phyloP scores from a whole-genome alignment of 2,113 vertebrate genomes.

The Corvus moneduloides region DNA sequence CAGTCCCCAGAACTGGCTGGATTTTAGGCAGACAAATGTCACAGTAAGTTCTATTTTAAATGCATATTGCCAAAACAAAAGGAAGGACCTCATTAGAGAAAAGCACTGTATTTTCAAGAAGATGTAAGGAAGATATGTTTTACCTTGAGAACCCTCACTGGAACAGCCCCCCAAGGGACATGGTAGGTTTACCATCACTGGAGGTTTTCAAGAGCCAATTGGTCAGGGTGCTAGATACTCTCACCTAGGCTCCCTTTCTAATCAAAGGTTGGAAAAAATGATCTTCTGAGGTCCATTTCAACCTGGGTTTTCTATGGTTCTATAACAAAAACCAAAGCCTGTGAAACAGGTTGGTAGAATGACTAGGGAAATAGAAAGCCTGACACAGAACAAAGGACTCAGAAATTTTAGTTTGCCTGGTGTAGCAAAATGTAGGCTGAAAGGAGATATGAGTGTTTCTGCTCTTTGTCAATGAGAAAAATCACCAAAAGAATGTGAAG shows the following conservation, averaged over 20 bases:
- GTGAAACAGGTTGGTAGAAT: background rate
- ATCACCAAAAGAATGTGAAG: background rate
- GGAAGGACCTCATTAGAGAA: background rate
- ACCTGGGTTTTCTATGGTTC: background rate
- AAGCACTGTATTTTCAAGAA: background rate
- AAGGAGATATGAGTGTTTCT: background rate
- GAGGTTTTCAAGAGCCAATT: background rate
- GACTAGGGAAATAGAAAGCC: background rate
- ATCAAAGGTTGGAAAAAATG: background rate
- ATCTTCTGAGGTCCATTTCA: background rate
- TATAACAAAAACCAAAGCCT: background rate
- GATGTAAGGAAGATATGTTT: background rate
- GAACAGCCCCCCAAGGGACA: background rate
- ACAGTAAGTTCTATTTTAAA: background rate
- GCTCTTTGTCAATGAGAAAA: background rate
- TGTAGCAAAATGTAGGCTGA: background rate
- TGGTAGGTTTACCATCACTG: background rate
- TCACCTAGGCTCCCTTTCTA: background rate
- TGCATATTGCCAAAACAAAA: background rate
- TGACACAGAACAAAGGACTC: background rate
- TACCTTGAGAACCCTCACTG: background rate
- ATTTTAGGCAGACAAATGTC: background rate
- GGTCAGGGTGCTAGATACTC: too few species aligned
- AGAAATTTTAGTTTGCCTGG: background rate
- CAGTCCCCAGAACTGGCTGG: background rate